These are phyloP conservation scores for Hippocampus barbouri DNA, from an alignment of 2,113 vertebrate genomes.

Conservation along the genomic window DNA sequence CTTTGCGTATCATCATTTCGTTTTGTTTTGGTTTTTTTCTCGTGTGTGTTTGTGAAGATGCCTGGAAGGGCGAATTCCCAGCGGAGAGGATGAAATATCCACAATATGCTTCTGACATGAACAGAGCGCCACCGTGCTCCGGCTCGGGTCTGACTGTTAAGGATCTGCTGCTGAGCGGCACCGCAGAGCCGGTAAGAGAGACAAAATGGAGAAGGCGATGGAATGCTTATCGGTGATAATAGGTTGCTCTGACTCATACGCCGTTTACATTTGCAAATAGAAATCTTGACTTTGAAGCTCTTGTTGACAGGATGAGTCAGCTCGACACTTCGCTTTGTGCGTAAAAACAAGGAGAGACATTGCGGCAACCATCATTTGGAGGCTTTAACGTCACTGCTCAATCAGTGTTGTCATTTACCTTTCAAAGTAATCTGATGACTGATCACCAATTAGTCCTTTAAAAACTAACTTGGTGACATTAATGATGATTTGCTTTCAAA, in stretches of 20 bases:
- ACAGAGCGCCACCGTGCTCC: slow-evolving; percentile 22
- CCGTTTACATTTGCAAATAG: slow-evolving; percentile 10
- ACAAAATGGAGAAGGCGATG: background rate
- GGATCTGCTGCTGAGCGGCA: slow-evolving; percentile 84
- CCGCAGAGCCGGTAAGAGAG: slow-evolving; percentile 76
- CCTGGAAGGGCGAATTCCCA: slow-evolving; percentile 70
- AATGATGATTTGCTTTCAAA: too few relatives aligned
- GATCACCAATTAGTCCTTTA: too few relatives aligned
- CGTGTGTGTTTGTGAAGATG: slow-evolving; percentile 64
- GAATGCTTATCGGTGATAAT: slow-evolving; percentile 8
- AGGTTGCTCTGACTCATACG: background rate
- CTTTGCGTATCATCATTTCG: background rate
- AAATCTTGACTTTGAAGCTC: background rate
- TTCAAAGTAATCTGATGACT: too few relatives aligned
- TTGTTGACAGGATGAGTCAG: background rate
- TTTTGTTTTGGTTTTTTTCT: background rate
- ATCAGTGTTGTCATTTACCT: too few relatives aligned
- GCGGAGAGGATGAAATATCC: slow-evolving; percentile 48
- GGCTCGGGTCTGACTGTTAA: slow-evolving; percentile 81
- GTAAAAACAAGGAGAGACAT: background rate
- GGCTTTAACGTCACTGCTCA: background rate
- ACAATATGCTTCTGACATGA: slow-evolving; percentile 19
- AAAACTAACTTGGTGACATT: too few relatives aligned
- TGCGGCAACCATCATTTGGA: background rate
- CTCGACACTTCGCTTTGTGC: background rate